Percentiles rank a stretch among this genome's conserved stretches.
Conservation (phyloP, 64 coral and sea anemone species). For the Astreopora myriophthalma region DNA sequence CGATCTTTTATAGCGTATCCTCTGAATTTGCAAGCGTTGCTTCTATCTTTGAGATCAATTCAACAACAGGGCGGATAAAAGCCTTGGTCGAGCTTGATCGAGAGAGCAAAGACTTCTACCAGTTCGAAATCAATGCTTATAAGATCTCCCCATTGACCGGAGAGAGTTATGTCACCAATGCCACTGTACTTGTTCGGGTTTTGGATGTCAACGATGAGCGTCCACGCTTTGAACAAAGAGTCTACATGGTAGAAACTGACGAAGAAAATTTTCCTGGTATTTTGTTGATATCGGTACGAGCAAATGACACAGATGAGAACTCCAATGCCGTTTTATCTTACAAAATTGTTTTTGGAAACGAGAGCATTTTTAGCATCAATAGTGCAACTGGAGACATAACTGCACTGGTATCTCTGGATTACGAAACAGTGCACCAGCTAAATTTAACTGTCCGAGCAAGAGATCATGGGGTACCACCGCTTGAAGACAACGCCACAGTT, state of each 20-base stretch:
- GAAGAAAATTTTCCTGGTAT: constrained; percentile 34
- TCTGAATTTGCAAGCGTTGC: not conserved
- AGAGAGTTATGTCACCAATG: constrained; percentile 22
- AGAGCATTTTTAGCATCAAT: constrained; percentile 33
- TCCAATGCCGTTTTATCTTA: constrained; percentile 36
- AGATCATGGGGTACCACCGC: constrained; percentile 47
- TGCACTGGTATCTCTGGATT: constrained; percentile 25
- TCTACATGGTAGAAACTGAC: not conserved
- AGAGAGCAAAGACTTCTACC: constrained; percentile 25
- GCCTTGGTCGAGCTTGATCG: constrained; percentile 15
- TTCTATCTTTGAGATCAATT: constrained; percentile 23
- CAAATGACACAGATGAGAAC: constrained; percentile 46
- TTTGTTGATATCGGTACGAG: constrained; percentile 2
- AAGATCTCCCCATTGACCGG: constrained; percentile 54
- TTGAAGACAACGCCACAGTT: constrained; percentile 41
- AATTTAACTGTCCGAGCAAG: constrained; percentile 63
- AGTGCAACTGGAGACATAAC: constrained; percentile 32
- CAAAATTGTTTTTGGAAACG: constrained; percentile 34
- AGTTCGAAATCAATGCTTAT: constrained; percentile 30
- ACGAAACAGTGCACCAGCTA: constrained; percentile 38
- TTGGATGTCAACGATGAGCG: constrained; percentile 45
- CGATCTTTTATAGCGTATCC: constrained; percentile 13
- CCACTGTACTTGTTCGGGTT: not conserved
- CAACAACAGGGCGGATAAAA: constrained; percentile 21
- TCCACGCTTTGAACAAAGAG: constrained; percentile 42